Base-by-base conservation (phyloP, 2,113 vertebrate genomes). In the Triplophysa siluroides region DNA sequence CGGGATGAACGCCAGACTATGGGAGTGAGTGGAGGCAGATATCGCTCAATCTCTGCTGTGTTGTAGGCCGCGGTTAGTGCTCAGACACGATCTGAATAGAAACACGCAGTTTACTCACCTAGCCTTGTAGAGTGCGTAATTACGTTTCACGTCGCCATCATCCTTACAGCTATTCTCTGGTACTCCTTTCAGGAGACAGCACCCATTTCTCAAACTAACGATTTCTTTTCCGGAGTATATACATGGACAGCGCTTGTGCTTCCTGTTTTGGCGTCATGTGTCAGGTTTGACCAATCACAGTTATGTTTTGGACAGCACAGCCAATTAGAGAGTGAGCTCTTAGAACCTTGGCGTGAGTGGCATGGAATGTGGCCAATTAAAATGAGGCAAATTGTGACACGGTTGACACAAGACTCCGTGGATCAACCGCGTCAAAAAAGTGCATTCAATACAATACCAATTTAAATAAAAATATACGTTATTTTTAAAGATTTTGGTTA, bases 151-250 rank as follows among this genome's bases (percentile, higher is more conserved):
- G 66, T 62, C 56, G 67, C 38, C 66, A 79, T 84, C 29, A 23
- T 67, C 23, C 13, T 68, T 19, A 21, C 0, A n/a, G 83, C 16
- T 63, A 12, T 23, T 54, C 21, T 62, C 18, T 61, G 19, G 23
- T 77, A 52, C 64, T 33, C 13, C 43, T 13, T 43, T 75, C 52
- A 66, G 41, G 12, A 65, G 76, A 72, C 21, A 29, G 65, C 60
- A 33, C 66, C 67, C 70, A 67, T 81, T 79, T 85, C 80, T 62
- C 80, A 58, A 47, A 52, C 52, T 6, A 67, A 24, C 33, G 14
- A 43, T n/a, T 19, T 62, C 3, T 69, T 77, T 76, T 82, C 77
- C 80, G 77, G 77, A 73, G 52, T 82, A 76, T 85, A 70, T 82
- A 82, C 76, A 81, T 19, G 70, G 29, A 24, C 38, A 58, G 14